These are phyloP conservation scores for Nomada flava DNA, from an alignment of 2,888 invertebrate genomes.

Conservation along the genomic window DNA sequence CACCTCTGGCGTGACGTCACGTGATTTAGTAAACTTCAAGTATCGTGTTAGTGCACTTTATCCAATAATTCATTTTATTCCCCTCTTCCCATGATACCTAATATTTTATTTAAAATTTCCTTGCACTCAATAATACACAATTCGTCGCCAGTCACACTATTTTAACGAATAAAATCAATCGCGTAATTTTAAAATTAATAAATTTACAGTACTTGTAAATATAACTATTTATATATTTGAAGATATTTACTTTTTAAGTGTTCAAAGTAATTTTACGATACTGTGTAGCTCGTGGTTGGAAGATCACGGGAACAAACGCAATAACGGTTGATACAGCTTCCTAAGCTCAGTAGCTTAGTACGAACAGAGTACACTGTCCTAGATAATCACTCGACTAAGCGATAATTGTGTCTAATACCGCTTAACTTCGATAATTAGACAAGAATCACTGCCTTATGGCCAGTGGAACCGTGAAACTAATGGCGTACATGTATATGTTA, in stretches of 20 bases:
- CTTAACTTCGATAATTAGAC: constrained; percentile 20
- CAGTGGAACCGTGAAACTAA: background rate
- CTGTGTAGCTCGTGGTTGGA: too few relatives aligned
- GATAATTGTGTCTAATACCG: constrained; percentile 10
- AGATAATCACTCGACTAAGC: constrained; percentile 5
- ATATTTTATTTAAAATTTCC: too few relatives aligned
- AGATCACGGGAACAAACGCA: background rate
- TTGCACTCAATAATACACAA: too few relatives aligned
- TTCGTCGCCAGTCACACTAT: too few relatives aligned
- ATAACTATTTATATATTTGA: background rate
- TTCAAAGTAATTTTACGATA: background rate
- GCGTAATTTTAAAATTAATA: too few relatives aligned
- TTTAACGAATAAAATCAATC: too few relatives aligned
- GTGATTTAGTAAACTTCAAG: background rate
- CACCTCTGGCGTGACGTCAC: constrained; percentile 1
- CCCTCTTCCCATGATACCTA: too few relatives aligned
- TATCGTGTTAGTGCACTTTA: background rate
- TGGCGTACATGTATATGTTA: background rate
- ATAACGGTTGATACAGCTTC: background rate
- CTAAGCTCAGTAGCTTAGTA: background rate
- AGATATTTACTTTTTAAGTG: background rate
- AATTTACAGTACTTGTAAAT: background rate
- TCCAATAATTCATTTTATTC: background rate
- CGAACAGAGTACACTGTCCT: background rate
- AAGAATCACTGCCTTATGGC: constrained; percentile 3